Evolutionary conservation across 2,888 invertebrate species (phyloP).

Genomic region (Hipparchia sbordonii): DNA sequence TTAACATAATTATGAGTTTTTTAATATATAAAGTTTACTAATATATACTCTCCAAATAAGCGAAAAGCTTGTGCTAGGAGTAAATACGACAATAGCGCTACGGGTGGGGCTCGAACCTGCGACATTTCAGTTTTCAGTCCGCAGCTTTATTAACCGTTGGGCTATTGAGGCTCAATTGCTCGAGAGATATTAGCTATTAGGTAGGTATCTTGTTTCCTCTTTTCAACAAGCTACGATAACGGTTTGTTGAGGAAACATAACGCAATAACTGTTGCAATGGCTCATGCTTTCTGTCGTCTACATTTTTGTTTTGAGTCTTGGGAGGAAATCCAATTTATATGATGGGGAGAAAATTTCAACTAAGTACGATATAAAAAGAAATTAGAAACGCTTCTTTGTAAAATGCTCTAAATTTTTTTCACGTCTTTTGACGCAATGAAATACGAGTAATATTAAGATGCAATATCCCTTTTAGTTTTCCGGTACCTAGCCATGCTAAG

Average conservation of each 20-base stretch:
- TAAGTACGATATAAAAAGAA: background rate
- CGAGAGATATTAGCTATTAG: background rate
- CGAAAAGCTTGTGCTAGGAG: too few relatives aligned
- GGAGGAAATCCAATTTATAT: background rate
- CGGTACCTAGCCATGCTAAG: too few relatives aligned
- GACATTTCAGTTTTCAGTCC: too few relatives aligned
- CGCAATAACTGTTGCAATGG: slow-evolving; percentile 10
- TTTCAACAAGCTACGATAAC: slow-evolving; percentile 10
- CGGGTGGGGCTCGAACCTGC: too few relatives aligned
- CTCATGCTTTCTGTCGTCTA: slow-evolving; percentile 17
- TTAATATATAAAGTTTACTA: too few relatives aligned
- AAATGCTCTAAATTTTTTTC: background rate
- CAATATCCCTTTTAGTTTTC: too few relatives aligned
- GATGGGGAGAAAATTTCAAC: background rate
- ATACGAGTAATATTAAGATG: too few relatives aligned
- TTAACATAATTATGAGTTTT: too few relatives aligned
- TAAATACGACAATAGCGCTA: too few relatives aligned
- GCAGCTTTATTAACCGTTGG: too few relatives aligned
- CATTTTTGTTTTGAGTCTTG: slow-evolving; percentile 4
- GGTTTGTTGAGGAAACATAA: slow-evolving; percentile 3
- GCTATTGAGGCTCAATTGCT: background rate
- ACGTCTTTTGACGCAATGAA: background rate
- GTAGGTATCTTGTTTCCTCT: slow-evolving; percentile 2
- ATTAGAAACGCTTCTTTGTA: slow-evolving; percentile 3
- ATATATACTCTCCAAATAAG: too few relatives aligned